Conservation (phyloP, 2,888 invertebrate species). For the Thalpophila matura region DNA sequence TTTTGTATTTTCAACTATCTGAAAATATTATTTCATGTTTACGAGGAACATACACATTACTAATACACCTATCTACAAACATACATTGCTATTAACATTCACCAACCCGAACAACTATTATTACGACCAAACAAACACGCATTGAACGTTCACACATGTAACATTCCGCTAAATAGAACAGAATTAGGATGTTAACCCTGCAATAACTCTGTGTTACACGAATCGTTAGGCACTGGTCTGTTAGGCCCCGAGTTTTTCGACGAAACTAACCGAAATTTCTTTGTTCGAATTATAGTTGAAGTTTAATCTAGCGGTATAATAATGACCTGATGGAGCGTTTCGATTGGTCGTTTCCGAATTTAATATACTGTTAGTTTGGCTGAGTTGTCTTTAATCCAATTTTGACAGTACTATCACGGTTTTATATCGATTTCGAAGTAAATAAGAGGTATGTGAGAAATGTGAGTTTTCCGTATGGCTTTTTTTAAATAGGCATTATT, state of each 20-base stretch:
- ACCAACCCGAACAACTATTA: conserved; percentile 21
- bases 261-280: conserved; percentile 25
- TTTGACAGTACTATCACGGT: neutral
- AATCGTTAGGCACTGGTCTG: conserved; percentile 62
- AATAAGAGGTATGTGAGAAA: neutral
- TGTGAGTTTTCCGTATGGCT: no score
- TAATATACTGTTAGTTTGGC: neutral
- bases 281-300: conserved; percentile 31
- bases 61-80: conserved; percentile 20
- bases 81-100: conserved; percentile 39
- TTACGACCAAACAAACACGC: conserved; percentile 48
- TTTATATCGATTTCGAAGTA: neutral
- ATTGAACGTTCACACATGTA: conserved; percentile 53
- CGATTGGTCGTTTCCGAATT: conserved; percentile 6
- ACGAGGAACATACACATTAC: neutral
- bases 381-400: conserved; percentile 7
- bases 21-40: conserved; percentile 9
- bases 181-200: conserved; percentile 69
- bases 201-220: conserved; percentile 70
- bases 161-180: conserved; percentile 70
- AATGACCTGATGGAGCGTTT: conserved; percentile 28
- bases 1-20: no score
- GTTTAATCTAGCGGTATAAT: conserved; percentile 43
- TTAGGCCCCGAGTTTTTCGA: conserved; percentile 48
- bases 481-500: no score